A percentile compares a stretch with the other conserved stretches of the same genome.
Conservation (phyloP, 2,113 vertebrate genomes). For the Brienomyrus brachyistius region DNA sequence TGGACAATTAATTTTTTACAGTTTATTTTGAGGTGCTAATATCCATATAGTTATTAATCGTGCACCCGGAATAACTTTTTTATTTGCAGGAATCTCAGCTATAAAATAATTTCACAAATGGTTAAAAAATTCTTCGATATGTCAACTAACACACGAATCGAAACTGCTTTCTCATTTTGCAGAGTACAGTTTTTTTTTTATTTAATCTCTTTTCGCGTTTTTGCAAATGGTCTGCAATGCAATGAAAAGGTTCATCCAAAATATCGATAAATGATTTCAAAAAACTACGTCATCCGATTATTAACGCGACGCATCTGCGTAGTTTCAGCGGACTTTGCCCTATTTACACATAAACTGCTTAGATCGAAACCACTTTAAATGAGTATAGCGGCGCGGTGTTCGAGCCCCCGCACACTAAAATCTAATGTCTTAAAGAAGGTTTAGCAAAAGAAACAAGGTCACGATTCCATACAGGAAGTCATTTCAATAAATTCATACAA, state of each 20-base stretch:
- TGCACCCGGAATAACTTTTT: background rate
- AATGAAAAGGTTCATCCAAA: background rate
- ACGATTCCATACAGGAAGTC: constrained; percentile 64
- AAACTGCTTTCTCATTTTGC: background rate
- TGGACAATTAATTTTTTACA: background rate
- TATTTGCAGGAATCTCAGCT: background rate
- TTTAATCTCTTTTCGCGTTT: background rate
- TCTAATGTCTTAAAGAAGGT: constrained; percentile 49
- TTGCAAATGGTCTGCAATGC: background rate
- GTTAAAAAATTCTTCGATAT: background rate
- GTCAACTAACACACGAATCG: background rate
- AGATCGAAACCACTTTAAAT: background rate
- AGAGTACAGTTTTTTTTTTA: background rate
- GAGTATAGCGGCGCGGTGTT: background rate
- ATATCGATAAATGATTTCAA: background rate
- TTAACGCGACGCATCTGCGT: background rate
- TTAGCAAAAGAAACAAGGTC: constrained; percentile 54
- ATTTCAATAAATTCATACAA: constrained; percentile 36
- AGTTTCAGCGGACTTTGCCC: background rate
- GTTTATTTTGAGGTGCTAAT: background rate
- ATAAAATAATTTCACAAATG: background rate
- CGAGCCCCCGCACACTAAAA: constrained; percentile 52
- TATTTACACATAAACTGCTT: background rate
- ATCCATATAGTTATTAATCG: background rate
- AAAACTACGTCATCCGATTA: background rate